Evolutionary conservation across 2,113 vertebrate genomes (phyloP).

Genomic region (Centropristis striata): DNA sequence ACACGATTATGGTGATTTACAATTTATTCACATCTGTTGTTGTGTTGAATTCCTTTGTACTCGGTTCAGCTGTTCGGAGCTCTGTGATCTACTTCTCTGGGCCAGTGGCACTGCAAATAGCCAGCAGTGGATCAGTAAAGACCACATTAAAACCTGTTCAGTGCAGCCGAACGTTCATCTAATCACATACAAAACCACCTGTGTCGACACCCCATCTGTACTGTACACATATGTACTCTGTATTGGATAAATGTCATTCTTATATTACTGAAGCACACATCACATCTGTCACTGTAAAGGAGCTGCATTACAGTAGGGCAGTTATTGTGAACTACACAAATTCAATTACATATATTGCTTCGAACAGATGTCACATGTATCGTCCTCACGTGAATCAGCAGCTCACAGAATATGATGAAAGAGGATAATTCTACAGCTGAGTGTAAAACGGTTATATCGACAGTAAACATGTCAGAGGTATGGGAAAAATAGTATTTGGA

Average conservation of each 20-base stretch:
- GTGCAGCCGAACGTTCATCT: conserved; percentile 35
- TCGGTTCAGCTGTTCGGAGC: conserved; percentile 59
- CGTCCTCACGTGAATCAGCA: conserved; percentile 23
- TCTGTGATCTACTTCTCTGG: conserved; percentile 64
- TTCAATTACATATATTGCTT: conserved; percentile 55
- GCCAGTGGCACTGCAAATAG: conserved; percentile 44
- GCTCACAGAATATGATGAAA: conserved; percentile 23
- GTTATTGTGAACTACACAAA: conserved; percentile 41
- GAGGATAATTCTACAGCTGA: conserved; percentile 19
- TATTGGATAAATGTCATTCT: conserved; percentile 34
- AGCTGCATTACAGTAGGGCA: conserved; percentile 30
- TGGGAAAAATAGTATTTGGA: neutral
- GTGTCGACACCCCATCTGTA: conserved; percentile 40
- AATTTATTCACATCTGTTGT: conserved; percentile 83
- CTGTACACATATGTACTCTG: conserved; percentile 22
- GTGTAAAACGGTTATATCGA: conserved; percentile 36
- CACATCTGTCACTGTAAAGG: conserved; percentile 59
- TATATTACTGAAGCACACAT: conserved; percentile 29
- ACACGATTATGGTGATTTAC: conserved; percentile 82
- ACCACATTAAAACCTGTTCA: conserved; percentile 45
- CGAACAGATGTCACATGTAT: conserved; percentile 58
- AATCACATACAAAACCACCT: conserved; percentile 47
- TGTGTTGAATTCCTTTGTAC: conserved; percentile 77
- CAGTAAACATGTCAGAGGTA: conserved; percentile 17
- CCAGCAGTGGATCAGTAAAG: conserved; percentile 34